Conservation (phyloP, 2,797 vertebrate species). For the Sebastes hopkinsi region DNA sequence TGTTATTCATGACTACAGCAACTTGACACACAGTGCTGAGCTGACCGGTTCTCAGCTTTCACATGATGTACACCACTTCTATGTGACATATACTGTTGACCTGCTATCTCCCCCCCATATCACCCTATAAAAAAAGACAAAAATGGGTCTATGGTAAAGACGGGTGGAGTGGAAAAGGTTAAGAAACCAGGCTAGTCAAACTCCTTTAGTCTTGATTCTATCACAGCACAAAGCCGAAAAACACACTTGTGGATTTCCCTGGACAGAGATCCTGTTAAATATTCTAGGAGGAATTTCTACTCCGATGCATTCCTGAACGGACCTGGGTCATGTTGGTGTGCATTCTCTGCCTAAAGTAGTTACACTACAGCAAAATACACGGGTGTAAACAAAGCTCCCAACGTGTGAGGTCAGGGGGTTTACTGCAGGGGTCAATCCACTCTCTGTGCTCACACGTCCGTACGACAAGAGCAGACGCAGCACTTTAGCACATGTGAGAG, state of each 20-base stretch:
- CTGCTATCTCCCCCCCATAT: too few species aligned
- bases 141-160: too few species aligned
- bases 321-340: neutral
- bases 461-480: slow-evolving; percentile 54
- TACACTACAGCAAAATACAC: slow-evolving; percentile 24
- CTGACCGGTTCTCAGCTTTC: too few species aligned
- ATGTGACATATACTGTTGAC: too few species aligned
- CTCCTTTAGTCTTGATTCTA: neutral
- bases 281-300: slow-evolving; percentile 8
- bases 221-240: slow-evolving; percentile 8
- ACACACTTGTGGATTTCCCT: neutral
- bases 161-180: too few species aligned
- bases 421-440: slow-evolving; percentile 32
- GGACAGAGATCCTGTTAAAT: slow-evolving; percentile 8
- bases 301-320: neutral
- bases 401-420: slow-evolving; percentile 62
- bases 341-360: slow-evolving; percentile 3
- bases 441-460: slow-evolving; percentile 24
- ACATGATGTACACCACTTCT: too few species aligned
- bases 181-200: neutral
- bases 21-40: too few species aligned
- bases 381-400: slow-evolving; percentile 60
- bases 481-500: slow-evolving; percentile 59
- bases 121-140: too few species aligned
- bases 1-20: too few species aligned